phyloP scores from a whole-genome alignment of 2,113 vertebrate species.

The Spilogale gracilis region DNA sequence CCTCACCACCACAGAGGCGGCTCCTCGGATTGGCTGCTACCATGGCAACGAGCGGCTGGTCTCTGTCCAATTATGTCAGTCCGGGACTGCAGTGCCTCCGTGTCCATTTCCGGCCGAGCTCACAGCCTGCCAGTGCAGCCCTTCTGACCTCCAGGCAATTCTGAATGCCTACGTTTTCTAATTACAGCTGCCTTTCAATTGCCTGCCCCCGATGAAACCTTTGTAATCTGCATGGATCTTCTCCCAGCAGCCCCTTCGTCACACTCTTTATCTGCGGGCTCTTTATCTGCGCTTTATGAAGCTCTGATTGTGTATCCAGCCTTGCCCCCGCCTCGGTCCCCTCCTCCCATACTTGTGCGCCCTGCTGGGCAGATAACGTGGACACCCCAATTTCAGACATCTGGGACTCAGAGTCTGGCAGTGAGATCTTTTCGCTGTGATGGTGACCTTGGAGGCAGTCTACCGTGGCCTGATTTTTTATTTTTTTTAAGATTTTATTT shows the following conservation, averaged over 20 bases:
- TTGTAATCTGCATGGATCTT: conserved; percentile 48
- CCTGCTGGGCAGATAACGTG: neutral
- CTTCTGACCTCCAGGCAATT: conserved; percentile 65
- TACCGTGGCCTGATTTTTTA: neutral
- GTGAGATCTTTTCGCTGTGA: neutral
- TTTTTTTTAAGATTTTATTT: too few relatives aligned
- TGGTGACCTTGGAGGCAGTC: neutral
- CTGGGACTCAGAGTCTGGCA: neutral
- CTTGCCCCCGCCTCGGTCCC: neutral
- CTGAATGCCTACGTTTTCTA: conserved; percentile 61
- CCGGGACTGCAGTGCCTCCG: conserved; percentile 54
- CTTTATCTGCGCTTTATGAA: conserved; percentile 37
- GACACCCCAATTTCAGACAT: neutral
- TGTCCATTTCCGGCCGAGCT: conserved; percentile 51
- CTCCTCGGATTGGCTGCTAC: conserved; percentile 77
- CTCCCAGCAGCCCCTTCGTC: neutral
- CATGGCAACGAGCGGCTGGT: conserved; percentile 76
- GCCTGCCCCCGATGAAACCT: conserved; percentile 6
- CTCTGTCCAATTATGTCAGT: conserved; percentile 73
- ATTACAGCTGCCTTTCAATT: conserved; percentile 64
- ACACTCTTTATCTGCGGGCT: neutral
- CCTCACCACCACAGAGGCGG: neutral
- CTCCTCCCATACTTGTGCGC: neutral
- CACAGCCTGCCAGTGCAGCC: neutral
- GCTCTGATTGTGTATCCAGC: neutral